phyloP scores from a whole-genome alignment of 2,888 invertebrate species.

The Pinctada fucata region DNA sequence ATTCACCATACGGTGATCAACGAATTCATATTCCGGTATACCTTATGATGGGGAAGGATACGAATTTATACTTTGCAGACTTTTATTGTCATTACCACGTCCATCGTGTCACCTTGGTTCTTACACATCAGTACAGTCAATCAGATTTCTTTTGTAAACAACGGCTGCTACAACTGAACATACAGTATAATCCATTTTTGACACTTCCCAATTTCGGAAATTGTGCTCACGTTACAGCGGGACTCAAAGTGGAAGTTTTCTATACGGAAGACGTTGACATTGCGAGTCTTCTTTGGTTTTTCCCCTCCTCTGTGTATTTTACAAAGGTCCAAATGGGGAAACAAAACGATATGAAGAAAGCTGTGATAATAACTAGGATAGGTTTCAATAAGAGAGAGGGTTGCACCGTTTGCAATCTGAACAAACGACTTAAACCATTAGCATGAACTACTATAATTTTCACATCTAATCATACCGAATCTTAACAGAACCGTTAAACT shows the following conservation, averaged over 20 bases:
- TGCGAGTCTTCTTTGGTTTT: neutral
- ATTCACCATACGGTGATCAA: constrained; percentile 40
- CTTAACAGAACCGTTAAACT: too few species aligned
- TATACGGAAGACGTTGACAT: constrained; percentile 47
- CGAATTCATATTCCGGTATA: constrained; percentile 40
- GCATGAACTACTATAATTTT: too few species aligned
- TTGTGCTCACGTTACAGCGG: constrained; percentile 25
- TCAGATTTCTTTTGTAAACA: constrained; percentile 39
- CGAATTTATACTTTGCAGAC: constrained; percentile 72
- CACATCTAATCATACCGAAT: too few species aligned
- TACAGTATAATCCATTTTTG: constrained; percentile 41
- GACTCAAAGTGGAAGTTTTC: constrained; percentile 45
- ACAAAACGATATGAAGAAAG: neutral
- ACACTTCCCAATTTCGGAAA: neutral
- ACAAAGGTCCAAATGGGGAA: neutral
- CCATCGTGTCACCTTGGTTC: constrained; percentile 73
- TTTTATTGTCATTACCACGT: constrained; percentile 72
- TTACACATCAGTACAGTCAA: constrained; percentile 34
- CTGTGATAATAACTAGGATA: neutral
- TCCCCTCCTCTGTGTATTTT: neutral
- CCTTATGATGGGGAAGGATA: constrained; percentile 22
- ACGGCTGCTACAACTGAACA: constrained; percentile 34
- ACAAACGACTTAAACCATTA: neutral
- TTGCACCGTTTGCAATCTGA: neutral
- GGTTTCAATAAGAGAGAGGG: neutral